Evolutionary conservation across 2,888 invertebrate species (phyloP), one percentile per base, ranked within the genome.

Genomic region (Odiellus spinosus): DNA sequence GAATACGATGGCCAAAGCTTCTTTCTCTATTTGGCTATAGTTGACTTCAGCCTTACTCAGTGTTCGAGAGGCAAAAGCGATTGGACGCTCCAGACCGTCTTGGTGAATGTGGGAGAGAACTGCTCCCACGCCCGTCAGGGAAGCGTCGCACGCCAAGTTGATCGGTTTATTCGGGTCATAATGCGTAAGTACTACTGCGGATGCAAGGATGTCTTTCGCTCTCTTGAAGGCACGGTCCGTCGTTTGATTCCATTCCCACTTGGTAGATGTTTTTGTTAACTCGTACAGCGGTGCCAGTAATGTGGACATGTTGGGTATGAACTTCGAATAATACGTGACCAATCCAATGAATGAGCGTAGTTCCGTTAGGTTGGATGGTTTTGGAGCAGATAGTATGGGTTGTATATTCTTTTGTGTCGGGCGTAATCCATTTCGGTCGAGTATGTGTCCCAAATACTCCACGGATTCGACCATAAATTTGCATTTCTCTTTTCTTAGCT

Each of bases 61-160:
- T 4, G 54, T 49, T 15, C 56, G 45, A n/a, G 58, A 58, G 1
- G 55, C 54, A 40, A 51, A 58, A 12, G 53, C 55, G 3, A 55
- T 54, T 8, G 57, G 55, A 59, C 63, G 64, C 57, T 60, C 58
- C 53, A 57, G 47, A 69, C 63, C 42, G 65, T 65, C 10, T 53
- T 60, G 26, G 59, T 58, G 43, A 63, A 58, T 49, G 56, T 65
- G 53, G 55, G 55, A 55, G 33, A 56, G 49, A 14, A 59, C 55
- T 18, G 52, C 56, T 17, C 56, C 52, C 19, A 57, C 14, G 12
- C 57, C 56, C 44, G 56, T 53, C 8, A 59, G 59, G 10, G 60
- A 63, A 1, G 67, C 66, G 56, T 69, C 66, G 33, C 62, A 61
- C 1, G 64, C 59, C 3, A 68, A 44, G 14, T 54, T 49, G 4